Base-by-base conservation (phyloP, 37 sponge, comb jelly and placozoan genomes). In the Crambe crambe region DNA sequence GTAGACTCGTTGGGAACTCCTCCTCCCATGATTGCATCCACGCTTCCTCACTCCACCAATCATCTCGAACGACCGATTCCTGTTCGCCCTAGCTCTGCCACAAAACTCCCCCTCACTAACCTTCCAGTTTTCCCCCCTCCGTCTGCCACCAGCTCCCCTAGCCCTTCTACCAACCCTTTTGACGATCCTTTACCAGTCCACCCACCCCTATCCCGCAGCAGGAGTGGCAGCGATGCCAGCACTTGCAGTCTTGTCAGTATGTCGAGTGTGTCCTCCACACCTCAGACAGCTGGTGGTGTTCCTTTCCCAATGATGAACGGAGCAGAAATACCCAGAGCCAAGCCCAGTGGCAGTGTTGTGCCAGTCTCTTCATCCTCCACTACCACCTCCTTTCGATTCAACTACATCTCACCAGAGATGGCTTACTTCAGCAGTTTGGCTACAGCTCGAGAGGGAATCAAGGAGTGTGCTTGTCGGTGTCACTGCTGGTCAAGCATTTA, bases 401-500 rank as follows among this genome's bases (percentile, higher is more conserved):
- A 83, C 61, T 68, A 83, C 70, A 57, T 88, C 43, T 37, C 79
- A 0, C 78, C 70, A 12, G 84, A 80, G n/a, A 80, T 56, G 42
- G 69, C 89, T 10, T 92, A 92, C 56, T 68, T 61, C 29, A 21
- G 41, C 18, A 58, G 81, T 35, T 54, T 92, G 63, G 2, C 9
- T 21, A 70, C 12, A 21, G 84, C 89, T 1, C 42, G 84, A 20
- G 86, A 58, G 32, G 82, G 79, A 37, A 88, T 92, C 12, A 39
- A 42, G 41, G 39, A 60, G 37, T 88, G 93, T 77, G 85, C 73
- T 17, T 26, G 1, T 21, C 36, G 82, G 31, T 92, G 89, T 74
- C 54, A 34, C 31, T 63, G 89, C 40, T 92, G 93, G 93, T 92
- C 89, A 22, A 88, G 68, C 42, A 21, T 32, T 42, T 92, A 92